Conservation (phyloP, 2,113 vertebrate genomes). For the Phasianus colchicus region DNA sequence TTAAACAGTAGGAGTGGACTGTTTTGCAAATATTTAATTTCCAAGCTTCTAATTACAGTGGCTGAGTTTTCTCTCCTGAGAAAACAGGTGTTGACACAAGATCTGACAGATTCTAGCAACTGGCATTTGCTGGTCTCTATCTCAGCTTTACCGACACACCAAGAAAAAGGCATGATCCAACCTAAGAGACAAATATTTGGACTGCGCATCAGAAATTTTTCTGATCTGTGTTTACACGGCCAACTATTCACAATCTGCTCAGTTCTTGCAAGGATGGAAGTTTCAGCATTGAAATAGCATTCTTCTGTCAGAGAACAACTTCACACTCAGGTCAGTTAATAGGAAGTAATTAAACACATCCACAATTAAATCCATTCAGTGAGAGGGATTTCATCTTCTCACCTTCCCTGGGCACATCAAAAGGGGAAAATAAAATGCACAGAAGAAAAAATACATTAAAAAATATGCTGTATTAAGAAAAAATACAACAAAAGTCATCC, state of each 20-base stretch:
- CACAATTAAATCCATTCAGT: background rate
- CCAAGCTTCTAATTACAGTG: constrained; percentile 69
- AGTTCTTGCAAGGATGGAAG: background rate
- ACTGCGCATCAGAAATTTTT: constrained; percentile 8
- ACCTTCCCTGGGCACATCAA: background rate
- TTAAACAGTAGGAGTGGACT: constrained; percentile 67
- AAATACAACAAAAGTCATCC: background rate
- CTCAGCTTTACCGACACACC: constrained; percentile 14
- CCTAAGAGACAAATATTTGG: constrained; percentile 24
- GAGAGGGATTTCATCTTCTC: constrained; percentile 28
- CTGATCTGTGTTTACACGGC: background rate
- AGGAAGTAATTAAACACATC: constrained; percentile 49
- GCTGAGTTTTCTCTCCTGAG: constrained; percentile 61
- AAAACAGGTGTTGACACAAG: constrained; percentile 70
- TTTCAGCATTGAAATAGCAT: constrained; percentile 8
- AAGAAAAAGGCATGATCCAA: constrained; percentile 25
- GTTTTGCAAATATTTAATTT: constrained; percentile 73
- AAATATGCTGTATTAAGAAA: background rate
- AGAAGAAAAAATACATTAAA: background rate
- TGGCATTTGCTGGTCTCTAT: constrained; percentile 54
- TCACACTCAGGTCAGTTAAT: constrained; percentile 16
- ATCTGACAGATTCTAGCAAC: constrained; percentile 68
- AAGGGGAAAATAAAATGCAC: background rate
- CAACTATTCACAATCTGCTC: background rate
- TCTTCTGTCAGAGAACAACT: constrained; percentile 20